phyloP scores from a whole-genome alignment of 1,140 invertebrate species.

The Tachypleus tridentatus region DNA sequence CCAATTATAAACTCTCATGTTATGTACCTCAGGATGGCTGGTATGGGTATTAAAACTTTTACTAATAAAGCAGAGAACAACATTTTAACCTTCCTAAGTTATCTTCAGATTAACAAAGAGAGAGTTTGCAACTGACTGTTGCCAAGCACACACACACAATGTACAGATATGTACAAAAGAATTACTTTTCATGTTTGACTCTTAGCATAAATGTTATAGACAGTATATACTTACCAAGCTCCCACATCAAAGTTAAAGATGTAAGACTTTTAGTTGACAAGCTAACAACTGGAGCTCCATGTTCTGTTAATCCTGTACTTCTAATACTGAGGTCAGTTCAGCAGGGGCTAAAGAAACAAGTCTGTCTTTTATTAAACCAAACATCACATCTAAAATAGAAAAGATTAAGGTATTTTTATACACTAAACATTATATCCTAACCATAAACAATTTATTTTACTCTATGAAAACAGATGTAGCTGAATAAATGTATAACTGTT shows the following conservation, averaged over 20 bases:
- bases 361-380: neutral
- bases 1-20: no score
- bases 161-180: no score
- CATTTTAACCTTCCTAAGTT: no score
- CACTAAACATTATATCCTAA: neutral
- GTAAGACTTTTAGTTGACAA: slow-evolving; percentile 54
- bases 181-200: no score
- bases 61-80: no score
- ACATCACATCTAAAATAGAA: slow-evolving; percentile 2
- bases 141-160: no score
- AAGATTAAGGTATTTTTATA: neutral
- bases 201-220: neutral
- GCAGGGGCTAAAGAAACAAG: neutral
- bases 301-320: slow-evolving; percentile 44
- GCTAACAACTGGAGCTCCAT: slow-evolving; percentile 49
- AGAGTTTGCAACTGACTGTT: no score
- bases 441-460: neutral
- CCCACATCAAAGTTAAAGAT: slow-evolving; percentile 49
- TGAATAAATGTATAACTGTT: no score
- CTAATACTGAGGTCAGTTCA: slow-evolving; percentile 34
- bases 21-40: no score
- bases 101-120: no score
- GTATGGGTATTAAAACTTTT: no score
- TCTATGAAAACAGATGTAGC: no score
- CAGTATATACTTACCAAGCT: slow-evolving; percentile 43